Percentiles rank a stretch among this genome's conserved stretches.
Evolutionary conservation across 2,113 vertebrate species (phyloP).

Genomic region (Chloropsis cyanopogon): DNA sequence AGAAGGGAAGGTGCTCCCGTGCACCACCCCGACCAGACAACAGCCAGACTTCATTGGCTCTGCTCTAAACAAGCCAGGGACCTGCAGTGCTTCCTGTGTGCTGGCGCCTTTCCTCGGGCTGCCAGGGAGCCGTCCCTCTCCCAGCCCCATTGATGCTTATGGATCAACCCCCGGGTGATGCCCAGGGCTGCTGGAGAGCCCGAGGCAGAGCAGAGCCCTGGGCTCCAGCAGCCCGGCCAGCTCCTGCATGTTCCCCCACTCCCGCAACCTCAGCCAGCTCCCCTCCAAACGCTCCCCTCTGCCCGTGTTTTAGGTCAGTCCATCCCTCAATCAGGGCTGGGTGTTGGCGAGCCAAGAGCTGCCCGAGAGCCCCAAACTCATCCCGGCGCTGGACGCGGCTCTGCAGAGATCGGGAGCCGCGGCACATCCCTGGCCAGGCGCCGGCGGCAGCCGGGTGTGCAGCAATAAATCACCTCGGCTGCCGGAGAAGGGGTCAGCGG

Average conservation of each 20-base stretch:
- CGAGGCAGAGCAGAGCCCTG: neutral
- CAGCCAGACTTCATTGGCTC: neutral
- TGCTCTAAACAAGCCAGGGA: neutral
- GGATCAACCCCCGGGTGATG: neutral
- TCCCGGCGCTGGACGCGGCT: rapidly evolving
- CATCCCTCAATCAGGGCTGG: rapidly evolving
- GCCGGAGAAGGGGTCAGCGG: neutral
- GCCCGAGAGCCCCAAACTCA: neutral
- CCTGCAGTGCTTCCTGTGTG: neutral
- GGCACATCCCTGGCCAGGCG: rapidly evolving
- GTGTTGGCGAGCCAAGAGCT: neutral
- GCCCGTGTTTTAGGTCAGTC: rapidly evolving
- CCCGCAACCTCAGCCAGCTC: neutral
- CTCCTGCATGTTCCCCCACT: rapidly evolving
- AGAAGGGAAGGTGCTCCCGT: neutral
- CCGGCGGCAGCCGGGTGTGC: neutral
- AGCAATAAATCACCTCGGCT: neutral
- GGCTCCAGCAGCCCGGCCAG: neutral
- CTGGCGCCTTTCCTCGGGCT: neutral
- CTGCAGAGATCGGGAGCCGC: neutral
- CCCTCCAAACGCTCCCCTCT: neutral
- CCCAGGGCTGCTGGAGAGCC: neutral
- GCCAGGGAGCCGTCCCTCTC: neutral
- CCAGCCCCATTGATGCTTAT: neutral
- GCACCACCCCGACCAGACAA: neutral